Evolutionary conservation across 92 coral and sea anemone genomes (phyloP).

Genomic region (Bergia sp.): DNA sequence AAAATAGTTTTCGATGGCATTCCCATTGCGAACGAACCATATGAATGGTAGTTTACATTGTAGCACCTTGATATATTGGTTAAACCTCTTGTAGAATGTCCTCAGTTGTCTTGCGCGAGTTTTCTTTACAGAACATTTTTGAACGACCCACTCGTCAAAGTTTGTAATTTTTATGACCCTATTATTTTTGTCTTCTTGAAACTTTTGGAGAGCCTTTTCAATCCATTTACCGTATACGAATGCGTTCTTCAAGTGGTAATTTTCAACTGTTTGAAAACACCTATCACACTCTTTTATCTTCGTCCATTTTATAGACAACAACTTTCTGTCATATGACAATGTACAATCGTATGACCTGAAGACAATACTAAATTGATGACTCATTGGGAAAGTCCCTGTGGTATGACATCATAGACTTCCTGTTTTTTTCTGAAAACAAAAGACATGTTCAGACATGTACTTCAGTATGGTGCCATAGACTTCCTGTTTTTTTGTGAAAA

Average conservation of each 20-base stretch:
- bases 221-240: neutral
- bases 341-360: no score
- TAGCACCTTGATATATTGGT: neutral
- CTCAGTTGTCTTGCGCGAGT: neutral
- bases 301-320: no score
- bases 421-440: no score
- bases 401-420: no score
- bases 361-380: no score
- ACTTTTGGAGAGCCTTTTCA: neutral
- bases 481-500: no score
- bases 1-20: no score
- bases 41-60: neutral
- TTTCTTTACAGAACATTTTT: neutral
- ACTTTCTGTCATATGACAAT: no score
- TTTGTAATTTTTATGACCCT: neutral
- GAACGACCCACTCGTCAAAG: neutral
- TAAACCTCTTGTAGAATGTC: neutral
- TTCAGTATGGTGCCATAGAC: no score
- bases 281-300: neutral
- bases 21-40: no score
- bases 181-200: neutral
- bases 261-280: neutral
- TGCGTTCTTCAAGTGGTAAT: neutral
- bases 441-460: no score
- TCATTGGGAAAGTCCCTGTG: no score